A percentile compares a stretch with the other conserved stretches of the same genome.
Conservation (phyloP, 1,140 invertebrate species). For the Prorops nasuta region DNA sequence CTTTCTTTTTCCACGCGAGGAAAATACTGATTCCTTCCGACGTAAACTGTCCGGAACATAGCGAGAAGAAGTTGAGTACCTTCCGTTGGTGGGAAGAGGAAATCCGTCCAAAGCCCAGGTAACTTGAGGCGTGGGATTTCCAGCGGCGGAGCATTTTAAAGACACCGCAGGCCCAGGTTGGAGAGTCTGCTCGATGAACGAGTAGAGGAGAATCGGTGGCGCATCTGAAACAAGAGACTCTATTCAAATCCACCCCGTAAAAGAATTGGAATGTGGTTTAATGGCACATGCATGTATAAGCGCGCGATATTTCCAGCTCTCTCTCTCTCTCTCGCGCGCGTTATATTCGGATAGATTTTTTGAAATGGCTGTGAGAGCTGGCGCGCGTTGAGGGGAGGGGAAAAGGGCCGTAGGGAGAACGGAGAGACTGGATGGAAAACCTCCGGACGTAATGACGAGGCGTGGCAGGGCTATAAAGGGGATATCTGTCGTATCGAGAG, state of each 20-base stretch:
- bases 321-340: no score
- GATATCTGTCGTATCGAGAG: no score
- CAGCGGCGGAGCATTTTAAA: constrained; percentile 80
- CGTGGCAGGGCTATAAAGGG: no score
- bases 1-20: constrained; percentile 1
- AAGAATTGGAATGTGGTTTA: no score
- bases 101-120: constrained; percentile 81
- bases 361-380: constrained; percentile 20
- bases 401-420: background rate
- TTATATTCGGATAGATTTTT: no score
- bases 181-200: constrained; percentile 80
- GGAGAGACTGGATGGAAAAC: constrained; percentile 10
- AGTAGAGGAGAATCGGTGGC: constrained; percentile 77
- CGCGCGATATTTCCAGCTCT: no score
- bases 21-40: background rate
- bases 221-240: constrained; percentile 67
- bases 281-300: no score
- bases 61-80: constrained; percentile 59
- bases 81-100: constrained; percentile 69
- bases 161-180: constrained; percentile 82
- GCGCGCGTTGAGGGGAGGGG: background rate
- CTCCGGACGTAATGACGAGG: background rate
- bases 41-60: background rate
- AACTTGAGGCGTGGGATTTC: constrained; percentile 82
- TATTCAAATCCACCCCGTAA: no score